Conservation (phyloP, 1,140 invertebrate species). For the Venturia canescens region DNA sequence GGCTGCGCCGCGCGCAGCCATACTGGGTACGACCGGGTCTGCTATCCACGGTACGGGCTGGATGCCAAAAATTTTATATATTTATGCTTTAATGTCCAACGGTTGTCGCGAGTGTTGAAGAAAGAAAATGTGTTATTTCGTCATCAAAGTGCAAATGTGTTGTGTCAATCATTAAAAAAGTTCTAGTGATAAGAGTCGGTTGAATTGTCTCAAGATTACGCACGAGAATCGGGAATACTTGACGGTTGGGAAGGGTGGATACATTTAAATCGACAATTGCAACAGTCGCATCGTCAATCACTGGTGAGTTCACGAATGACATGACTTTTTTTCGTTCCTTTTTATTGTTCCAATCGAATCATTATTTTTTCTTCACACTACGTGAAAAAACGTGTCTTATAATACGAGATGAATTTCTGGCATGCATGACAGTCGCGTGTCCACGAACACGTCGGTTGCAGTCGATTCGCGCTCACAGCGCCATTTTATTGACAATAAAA, state of each 20-base stretch:
- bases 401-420: neutral
- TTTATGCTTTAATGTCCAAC: no score
- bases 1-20: conserved; percentile 19
- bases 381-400: neutral
- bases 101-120: no score
- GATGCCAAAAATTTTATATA: neutral
- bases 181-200: neutral
- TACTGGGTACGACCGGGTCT: conserved; percentile 22
- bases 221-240: neutral
- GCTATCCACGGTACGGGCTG: neutral
- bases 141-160: no score
- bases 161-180: no score
- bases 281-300: neutral
- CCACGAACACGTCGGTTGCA: conserved; percentile 54
- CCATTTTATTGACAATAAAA: conserved; percentile 38
- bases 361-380: neutral
- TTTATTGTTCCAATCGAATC: no score
- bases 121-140: no score
- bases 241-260: no score
- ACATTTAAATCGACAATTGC: neutral
- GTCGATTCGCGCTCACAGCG: conserved; percentile 45
- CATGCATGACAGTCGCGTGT: conserved; percentile 47
- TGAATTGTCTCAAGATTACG: neutral
- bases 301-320: no score
- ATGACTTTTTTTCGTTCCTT: no score